Conservation (phyloP, 2,888 invertebrate genomes). For the Oxycera nigricornis region DNA sequence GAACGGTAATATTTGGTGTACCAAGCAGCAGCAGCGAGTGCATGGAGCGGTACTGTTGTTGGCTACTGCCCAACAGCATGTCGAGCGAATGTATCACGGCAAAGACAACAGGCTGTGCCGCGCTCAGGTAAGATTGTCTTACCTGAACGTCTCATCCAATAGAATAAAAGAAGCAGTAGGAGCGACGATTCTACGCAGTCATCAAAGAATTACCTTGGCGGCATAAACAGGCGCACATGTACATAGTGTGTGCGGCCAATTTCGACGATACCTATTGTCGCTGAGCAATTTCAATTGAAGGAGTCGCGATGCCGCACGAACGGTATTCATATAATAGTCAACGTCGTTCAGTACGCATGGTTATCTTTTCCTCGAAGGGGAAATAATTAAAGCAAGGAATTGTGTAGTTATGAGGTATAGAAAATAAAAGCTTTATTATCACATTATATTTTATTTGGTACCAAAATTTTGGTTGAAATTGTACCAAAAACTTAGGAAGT, state of each 20-base stretch:
- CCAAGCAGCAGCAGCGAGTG: neutral
- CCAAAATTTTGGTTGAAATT: no score
- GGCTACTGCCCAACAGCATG: conserved; percentile 2
- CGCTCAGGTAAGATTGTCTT: conserved; percentile 18
- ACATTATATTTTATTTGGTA: no score
- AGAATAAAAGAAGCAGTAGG: conserved; percentile 27
- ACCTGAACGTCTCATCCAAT: conserved; percentile 26
- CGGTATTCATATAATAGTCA: neutral
- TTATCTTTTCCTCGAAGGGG: conserved; percentile 8
- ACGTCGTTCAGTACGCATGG: neutral
- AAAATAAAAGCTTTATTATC: neutral
- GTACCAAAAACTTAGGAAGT: no score
- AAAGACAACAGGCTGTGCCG: neutral
- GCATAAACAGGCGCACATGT: neutral
- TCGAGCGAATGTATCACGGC: neutral
- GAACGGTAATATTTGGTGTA: conserved; percentile 30
- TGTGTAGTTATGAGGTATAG: neutral
- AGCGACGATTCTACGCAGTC: conserved; percentile 32
- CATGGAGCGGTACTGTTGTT: conserved; percentile 22
- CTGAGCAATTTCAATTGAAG: conserved; percentile 34
- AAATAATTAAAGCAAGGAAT: conserved; percentile 1
- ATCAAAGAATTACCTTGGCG: conserved; percentile 11
- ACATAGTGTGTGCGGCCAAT: neutral
- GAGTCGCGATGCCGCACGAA: neutral
- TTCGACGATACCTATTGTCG: conserved; percentile 27